Evolutionary conservation across 2,797 vertebrate genomes (phyloP).

Genomic region (Manis pentadactyla): DNA sequence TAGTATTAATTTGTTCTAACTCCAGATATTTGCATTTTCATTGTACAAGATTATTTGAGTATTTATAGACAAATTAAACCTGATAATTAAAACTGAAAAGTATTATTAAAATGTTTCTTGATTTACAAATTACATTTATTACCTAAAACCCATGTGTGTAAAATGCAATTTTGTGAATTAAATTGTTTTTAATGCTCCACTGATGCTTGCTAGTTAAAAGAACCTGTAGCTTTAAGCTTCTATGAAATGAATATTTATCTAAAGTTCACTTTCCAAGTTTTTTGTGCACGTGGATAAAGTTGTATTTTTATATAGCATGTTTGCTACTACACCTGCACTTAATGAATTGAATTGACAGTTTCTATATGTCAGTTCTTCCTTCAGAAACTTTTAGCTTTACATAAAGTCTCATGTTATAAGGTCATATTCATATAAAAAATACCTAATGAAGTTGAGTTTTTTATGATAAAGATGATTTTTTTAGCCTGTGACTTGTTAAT

Average conservation of each 20-base stretch:
- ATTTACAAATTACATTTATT: slow-evolving; percentile 55
- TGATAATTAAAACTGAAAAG: slow-evolving; percentile 42
- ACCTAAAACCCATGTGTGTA: neutral
- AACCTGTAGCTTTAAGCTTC: slow-evolving; percentile 30
- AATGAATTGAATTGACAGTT: neutral
- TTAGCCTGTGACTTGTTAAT: neutral
- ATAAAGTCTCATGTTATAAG: neutral
- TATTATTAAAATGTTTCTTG: slow-evolving; percentile 30
- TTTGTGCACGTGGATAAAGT: neutral
- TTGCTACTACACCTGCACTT: neutral
- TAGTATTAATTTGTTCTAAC: slow-evolving; percentile 1
- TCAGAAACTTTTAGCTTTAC: neutral
- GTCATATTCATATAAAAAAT: neutral
- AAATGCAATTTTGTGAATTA: slow-evolving; percentile 37
- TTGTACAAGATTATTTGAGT: slow-evolving; percentile 30
- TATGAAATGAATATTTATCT: slow-evolving; percentile 2
- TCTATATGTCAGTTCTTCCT: neutral
- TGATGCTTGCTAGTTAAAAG: slow-evolving; percentile 38
- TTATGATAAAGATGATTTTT: neutral
- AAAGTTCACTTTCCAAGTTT: neutral
- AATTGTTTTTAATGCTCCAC: slow-evolving; percentile 10
- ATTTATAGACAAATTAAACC: slow-evolving; percentile 32
- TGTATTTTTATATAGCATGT: neutral
- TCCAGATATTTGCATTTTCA: slow-evolving; percentile 42
- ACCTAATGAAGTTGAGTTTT: slow-evolving; percentile 32